These are phyloP conservation scores for Gorsachius goisagi DNA, from an alignment of 2,113 vertebrate species.

Conservation along the genomic window DNA sequence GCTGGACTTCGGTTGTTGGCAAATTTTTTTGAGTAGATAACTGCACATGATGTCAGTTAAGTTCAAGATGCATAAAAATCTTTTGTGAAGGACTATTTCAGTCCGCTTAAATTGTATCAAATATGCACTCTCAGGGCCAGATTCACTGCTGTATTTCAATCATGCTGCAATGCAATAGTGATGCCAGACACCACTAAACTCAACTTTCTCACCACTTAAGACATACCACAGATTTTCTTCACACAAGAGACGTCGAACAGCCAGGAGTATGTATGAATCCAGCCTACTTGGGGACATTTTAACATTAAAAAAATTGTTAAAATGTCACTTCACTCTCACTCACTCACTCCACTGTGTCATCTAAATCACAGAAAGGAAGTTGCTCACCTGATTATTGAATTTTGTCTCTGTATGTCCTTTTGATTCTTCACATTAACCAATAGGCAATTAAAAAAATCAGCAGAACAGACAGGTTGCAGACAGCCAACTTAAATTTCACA, in stretches of 20 bases:
- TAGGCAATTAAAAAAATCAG: slow-evolving; percentile 6
- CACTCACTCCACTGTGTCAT: background rate
- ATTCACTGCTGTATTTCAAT: background rate
- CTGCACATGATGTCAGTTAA: background rate
- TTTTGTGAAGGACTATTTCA: background rate
- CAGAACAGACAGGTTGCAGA: slow-evolving; percentile 6
- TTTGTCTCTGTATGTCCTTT: background rate
- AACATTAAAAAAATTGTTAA: background rate
- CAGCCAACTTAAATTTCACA: slow-evolving; percentile 11
- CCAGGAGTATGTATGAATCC: background rate
- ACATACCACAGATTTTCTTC: background rate
- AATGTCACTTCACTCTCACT: background rate
- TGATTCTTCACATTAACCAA: background rate
- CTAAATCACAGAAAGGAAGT: background rate
- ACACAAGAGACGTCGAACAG: background rate
- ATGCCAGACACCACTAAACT: background rate
- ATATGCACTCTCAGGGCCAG: background rate
- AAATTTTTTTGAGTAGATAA: background rate
- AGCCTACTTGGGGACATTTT: background rate
- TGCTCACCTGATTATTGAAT: background rate
- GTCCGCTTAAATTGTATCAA: background rate
- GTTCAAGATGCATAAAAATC: background rate
- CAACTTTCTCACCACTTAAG: background rate
- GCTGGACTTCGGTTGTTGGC: background rate
- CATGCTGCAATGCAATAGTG: background rate